Percentiles rank a stretch among this genome's conserved stretches.
Evolutionary conservation across 1,140 invertebrate genomes (phyloP).

Genomic region (Harlomillsia oculata): DNA sequence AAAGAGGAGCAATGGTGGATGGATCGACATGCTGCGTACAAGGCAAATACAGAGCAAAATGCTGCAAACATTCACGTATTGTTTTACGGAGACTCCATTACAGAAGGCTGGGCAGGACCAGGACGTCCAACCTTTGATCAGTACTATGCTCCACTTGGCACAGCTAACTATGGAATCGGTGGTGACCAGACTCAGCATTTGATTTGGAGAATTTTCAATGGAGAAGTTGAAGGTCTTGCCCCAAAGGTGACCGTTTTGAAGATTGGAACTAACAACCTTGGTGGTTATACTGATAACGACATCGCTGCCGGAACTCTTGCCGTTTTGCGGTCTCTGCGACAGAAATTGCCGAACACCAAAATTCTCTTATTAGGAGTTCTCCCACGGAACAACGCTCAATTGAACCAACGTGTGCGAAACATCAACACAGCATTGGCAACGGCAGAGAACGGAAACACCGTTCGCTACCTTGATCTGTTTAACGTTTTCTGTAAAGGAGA

Average conservation of each 20-base stretch:
- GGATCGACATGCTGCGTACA: conserved; percentile 1
- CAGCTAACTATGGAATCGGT: conserved; percentile 50
- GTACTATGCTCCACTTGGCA: conserved; percentile 26
- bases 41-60: conserved; percentile 5
- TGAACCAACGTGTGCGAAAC: conserved; percentile 2
- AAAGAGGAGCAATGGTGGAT: conserved; percentile 13
- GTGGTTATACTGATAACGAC: not conserved
- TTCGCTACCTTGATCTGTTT: conserved; percentile 20
- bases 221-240: conserved; percentile 45
- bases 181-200: conserved; percentile 51
- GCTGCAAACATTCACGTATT: conserved; percentile 5
- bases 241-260: conserved; percentile 41
- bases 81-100: conserved; percentile 27
- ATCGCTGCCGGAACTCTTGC: conserved; percentile 3
- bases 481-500: conserved; percentile 6
- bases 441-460: conserved; percentile 1
- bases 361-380: conserved; percentile 21
- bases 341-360: conserved; percentile 11
- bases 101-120: conserved; percentile 10
- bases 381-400: not conserved
- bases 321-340: not conserved
- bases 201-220: conserved; percentile 50
- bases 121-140: conserved; percentile 10
- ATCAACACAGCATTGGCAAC: conserved; percentile 17
- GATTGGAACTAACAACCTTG: conserved; percentile 26